Percentiles rank a stretch among this genome's conserved stretches.
Evolutionary conservation across 2,113 vertebrate genomes (phyloP).

Genomic region (Mesembrinibis cayennensis): DNA sequence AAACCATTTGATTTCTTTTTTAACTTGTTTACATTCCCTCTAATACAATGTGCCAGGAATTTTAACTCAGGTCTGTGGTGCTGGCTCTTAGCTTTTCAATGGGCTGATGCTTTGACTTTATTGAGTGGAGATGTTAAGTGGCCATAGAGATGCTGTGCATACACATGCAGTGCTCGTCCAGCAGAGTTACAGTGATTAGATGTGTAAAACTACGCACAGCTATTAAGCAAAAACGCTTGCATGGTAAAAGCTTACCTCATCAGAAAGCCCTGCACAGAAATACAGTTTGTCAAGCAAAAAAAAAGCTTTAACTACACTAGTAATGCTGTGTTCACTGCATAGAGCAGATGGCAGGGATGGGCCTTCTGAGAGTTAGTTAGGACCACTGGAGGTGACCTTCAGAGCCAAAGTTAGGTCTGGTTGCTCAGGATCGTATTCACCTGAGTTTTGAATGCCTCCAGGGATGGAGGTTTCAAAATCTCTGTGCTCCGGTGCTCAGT

Average conservation of each 20-base stretch:
- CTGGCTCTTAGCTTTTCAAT: background rate
- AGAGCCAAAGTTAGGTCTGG: background rate
- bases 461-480: background rate
- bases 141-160: background rate
- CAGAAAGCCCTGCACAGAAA: background rate
- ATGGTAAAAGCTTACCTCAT: background rate
- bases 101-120: background rate
- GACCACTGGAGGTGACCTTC: background rate
- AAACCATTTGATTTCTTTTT: background rate
- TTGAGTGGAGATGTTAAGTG: background rate
- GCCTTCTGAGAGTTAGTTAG: background rate
- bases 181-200: background rate
- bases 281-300: background rate
- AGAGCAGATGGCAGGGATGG: background rate
- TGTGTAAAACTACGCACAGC: background rate
- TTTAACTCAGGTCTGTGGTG: background rate
- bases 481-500: background rate
- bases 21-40: background rate
- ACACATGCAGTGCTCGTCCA: background rate
- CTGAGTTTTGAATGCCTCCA: background rate
- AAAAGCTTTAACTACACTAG: background rate
- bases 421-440: background rate
- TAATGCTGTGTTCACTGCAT: background rate
- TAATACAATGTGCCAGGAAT: background rate
- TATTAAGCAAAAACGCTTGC: background rate